Evolutionary conservation across 2,113 vertebrate genomes (phyloP), one percentile per base, ranked within the genome.

Genomic region (Carassius carassius): DNA sequence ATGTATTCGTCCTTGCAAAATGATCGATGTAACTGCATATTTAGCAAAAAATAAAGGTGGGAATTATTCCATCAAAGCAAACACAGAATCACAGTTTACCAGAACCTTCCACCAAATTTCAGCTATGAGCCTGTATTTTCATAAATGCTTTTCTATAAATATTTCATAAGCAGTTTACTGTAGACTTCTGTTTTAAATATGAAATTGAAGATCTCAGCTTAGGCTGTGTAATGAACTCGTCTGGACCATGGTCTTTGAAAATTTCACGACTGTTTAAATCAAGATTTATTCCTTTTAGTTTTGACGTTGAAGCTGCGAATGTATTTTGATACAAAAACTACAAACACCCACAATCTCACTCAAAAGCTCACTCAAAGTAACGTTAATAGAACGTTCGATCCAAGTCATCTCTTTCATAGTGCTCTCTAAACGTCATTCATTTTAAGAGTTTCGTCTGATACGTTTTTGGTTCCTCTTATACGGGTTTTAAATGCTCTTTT

Each of bases 101-200:
- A 69, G 16, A 70, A 21, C 16, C 7, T 17, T 19, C 29, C 25
- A 21, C 67, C 19, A 1, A 29, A 19, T 69, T 35, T 35, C 65
- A 69, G 17, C 16, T 8, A 67, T 0, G 1, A 69, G 65, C 65
- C 32, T 37, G 29, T 29, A 29, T 29, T 29, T 29, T 29, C 29
- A 29, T 29, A 2, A 29, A 29, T 69, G 65, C 11, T 70, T 37
- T 70, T 21, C 67, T 37, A 17, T 70, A 37, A 70, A 70, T 37
- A 70, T 70, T 70, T 70, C 35, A 70, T 12, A 11, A 70, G 35
- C 67, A 21, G 35, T 41, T 70, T 41, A 41, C 35, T 70, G 67
- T 70, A 12, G 3, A 41, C 67, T 70, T 70, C 5, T 70, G 67
- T 70, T 70, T 70, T 70, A 41, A 70, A 70, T 37, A 70, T 70